Base-by-base conservation (phyloP, 2,797 vertebrate genomes). In the Percopsis omiscomaycus region DNA sequence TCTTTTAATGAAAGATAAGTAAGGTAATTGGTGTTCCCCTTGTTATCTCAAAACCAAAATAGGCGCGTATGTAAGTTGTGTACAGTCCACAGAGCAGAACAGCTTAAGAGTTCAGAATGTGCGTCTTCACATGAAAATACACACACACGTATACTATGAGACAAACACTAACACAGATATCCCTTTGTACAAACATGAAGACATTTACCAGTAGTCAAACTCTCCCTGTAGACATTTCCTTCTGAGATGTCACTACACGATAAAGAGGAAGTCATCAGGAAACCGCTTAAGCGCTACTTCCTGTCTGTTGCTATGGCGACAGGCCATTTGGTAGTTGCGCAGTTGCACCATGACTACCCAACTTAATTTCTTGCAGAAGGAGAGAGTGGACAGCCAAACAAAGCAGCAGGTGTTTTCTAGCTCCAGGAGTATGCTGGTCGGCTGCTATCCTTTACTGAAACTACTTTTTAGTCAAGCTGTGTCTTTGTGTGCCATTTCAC, bases 181-280 rank as follows among this genome's bases (percentile, higher is more conserved):
- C 27, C 42, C 37, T 6, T 30, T 16, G 4, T 15, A 32, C 42
- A 66, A 46, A 28, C 51, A 61, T 59, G 11, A 28, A 74, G 16
- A 78, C 52, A 55, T 58, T 22, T 22, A 22, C 47, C 45, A 66
- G 69, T 67, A 66, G 69, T 67, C 2, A 68, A 74, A 66, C 22
- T 63, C 71, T 81, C 71, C 61, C 57, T 76, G 73, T 69, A 73
- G 76, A 79, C 72, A 83, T 86, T 89, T 90, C 77, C 83, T 88
- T 79, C 78, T 73, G 80, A 91, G 92, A 93, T 93, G 91, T 89
- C 89, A 92, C 89, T 89, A 85, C 69, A 73, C 0, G 92, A 94
- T 93, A 93, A 92, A 91, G 89, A 84, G 90, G 90, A 92, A 92
- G 88, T 69, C 66, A 84, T 86, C 92, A 93, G 91, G 92, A 94